These are phyloP conservation scores for Cossypha niveicapilla DNA, from an alignment of 2,797 vertebrate species.

Conservation along the genomic window DNA sequence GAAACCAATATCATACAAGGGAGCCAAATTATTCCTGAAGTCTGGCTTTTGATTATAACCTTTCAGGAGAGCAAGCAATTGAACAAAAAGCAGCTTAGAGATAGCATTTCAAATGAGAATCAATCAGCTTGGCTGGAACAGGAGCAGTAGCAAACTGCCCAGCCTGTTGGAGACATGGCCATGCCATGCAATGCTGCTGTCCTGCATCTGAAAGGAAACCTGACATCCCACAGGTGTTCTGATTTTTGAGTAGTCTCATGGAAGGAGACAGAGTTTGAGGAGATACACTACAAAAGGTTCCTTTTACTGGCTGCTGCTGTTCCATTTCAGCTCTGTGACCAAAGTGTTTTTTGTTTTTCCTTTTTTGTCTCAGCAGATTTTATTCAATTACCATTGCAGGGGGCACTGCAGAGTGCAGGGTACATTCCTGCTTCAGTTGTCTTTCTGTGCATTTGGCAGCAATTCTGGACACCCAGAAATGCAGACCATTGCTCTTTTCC, in stretches of 20 bases:
- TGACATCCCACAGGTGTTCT: slow-evolving; percentile 12
- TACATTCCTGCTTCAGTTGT: background rate
- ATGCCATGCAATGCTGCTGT: background rate
- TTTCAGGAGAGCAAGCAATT: background rate
- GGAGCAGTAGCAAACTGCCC: background rate
- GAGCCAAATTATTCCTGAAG: background rate
- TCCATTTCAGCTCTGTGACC: background rate
- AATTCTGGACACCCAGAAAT: background rate
- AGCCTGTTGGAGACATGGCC: background rate
- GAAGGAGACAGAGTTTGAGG: background rate
- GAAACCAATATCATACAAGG: background rate
- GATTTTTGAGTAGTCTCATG: background rate
- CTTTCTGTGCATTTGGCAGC: background rate
- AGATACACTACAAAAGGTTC: background rate
- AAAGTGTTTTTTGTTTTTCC: background rate
- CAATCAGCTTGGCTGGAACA: background rate
- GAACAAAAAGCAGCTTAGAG: slow-evolving; percentile 38
- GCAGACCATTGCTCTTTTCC: background rate
- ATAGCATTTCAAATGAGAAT: slow-evolving; percentile 18
- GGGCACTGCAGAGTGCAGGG: background rate
- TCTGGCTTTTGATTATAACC: slow-evolving; percentile 15
- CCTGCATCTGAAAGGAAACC: slow-evolving; percentile 3
- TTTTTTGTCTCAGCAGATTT: background rate
- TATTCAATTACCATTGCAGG: slow-evolving; percentile 5
- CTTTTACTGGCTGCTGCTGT: background rate